These are phyloP conservation scores for Ammodytes marinus DNA, from an alignment of 2,113 vertebrate species.

Conservation along the genomic window DNA sequence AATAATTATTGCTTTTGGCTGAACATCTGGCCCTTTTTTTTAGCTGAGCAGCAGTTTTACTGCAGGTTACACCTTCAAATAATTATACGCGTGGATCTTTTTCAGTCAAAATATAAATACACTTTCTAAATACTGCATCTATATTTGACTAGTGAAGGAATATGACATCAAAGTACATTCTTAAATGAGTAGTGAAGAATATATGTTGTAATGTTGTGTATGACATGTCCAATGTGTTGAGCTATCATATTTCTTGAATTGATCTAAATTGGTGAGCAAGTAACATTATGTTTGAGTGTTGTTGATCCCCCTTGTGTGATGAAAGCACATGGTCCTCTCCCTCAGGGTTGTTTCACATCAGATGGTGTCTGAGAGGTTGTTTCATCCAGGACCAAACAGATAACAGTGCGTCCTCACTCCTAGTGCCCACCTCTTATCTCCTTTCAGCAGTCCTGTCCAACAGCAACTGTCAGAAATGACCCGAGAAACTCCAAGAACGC, in stretches of 20 bases:
- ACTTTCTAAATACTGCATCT: background rate
- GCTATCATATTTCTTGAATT: background rate
- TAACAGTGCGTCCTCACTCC: slow-evolving; percentile 20
- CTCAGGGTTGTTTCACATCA: slow-evolving; percentile 30
- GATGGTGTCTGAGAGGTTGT: slow-evolving; percentile 13
- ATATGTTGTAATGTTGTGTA: background rate
- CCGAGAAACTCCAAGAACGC: slow-evolving; percentile 28
- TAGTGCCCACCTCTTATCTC: slow-evolving; percentile 36
- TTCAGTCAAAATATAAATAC: slow-evolving; percentile 1
- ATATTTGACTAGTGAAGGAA: background rate
- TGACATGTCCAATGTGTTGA: background rate
- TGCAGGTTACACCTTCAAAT: slow-evolving; percentile 2
- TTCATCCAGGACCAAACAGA: slow-evolving; percentile 33
- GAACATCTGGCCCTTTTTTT: slow-evolving; percentile 13
- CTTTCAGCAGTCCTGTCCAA: slow-evolving; percentile 29
- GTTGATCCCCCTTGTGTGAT: slow-evolving; percentile 17
- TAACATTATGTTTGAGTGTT: background rate
- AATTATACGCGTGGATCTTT: slow-evolving; percentile 11
- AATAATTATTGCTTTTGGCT: slow-evolving; percentile 34
- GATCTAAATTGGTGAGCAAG: background rate
- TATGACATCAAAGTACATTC: too few relatives aligned
- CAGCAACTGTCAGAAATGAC: slow-evolving; percentile 36
- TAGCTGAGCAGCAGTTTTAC: background rate
- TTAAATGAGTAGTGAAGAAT: too few relatives aligned
- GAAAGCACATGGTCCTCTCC: slow-evolving; percentile 3